These are phyloP conservation scores for Phaedon cochleariae DNA, from an alignment of 2,888 invertebrate species.

Conservation along the genomic window DNA sequence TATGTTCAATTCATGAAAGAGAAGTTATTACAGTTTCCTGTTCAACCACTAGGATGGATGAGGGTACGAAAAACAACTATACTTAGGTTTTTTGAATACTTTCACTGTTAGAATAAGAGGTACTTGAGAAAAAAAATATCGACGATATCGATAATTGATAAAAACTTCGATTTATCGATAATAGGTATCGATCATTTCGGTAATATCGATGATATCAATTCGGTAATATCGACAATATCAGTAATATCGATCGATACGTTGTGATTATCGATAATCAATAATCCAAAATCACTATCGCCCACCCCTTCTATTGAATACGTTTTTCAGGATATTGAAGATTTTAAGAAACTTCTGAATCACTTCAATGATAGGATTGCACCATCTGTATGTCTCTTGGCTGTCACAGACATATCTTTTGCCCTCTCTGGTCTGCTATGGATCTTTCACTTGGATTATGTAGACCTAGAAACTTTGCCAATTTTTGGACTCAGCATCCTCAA, in stretches of 20 bases:
- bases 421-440: slow-evolving; percentile 76
- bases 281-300: too few relatives aligned
- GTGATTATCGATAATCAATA: too few relatives aligned
- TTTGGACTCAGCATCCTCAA: slow-evolving; percentile 70
- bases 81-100: too few relatives aligned
- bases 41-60: slow-evolving; percentile 81
- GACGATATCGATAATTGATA: too few relatives aligned
- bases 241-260: too few relatives aligned
- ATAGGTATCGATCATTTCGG: too few relatives aligned
- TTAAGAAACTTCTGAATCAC: slow-evolving; percentile 78
- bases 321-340: slow-evolving; percentile 79
- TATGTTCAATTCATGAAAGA: slow-evolving; percentile 78
- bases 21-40: slow-evolving; percentile 76
- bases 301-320: neutral
- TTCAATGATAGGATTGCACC: slow-evolving; percentile 80
- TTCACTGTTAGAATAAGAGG: too few relatives aligned
- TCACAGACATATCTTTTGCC: slow-evolving; percentile 79
- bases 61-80: slow-evolving; percentile 71
- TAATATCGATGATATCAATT: too few relatives aligned
- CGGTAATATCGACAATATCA: too few relatives aligned
- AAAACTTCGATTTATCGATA: too few relatives aligned
- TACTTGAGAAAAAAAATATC: too few relatives aligned
- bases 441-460: slow-evolving; percentile 68
- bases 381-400: slow-evolving; percentile 79
- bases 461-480: slow-evolving; percentile 67